phyloP scores from a whole-genome alignment of 2,797 vertebrate species.

The Neostethus bicornis region DNA sequence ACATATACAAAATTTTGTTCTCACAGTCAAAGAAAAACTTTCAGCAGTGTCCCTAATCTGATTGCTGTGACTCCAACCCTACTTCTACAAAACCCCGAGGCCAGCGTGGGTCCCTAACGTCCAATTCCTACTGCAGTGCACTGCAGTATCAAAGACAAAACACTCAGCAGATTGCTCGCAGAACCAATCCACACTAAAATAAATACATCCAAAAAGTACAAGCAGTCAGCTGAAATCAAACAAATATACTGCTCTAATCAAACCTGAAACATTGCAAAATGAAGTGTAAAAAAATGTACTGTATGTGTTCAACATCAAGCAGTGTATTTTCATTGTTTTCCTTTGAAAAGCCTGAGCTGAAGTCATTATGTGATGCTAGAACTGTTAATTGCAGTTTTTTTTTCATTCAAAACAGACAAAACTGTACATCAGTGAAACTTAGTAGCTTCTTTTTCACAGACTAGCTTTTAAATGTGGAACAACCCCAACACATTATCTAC shows the following conservation, averaged over 20 bases:
- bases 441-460: too few species aligned
- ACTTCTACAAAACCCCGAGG: slow-evolving; percentile 46
- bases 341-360: too few species aligned
- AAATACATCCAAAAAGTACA: neutral
- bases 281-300: too few species aligned
- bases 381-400: too few species aligned
- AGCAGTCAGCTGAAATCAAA: slow-evolving; percentile 18
- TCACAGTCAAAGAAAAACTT: slow-evolving; percentile 1
- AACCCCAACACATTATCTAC: too few species aligned
- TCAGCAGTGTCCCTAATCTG: slow-evolving; percentile 13
- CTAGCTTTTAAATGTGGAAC: too few species aligned
- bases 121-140: slow-evolving; percentile 66
- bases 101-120: slow-evolving; percentile 52
- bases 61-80: slow-evolving; percentile 29
- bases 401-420: too few species aligned
- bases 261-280: too few species aligned
- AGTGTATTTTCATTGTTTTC: too few species aligned
- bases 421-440: too few species aligned
- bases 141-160: slow-evolving; percentile 54
- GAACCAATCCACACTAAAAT: slow-evolving; percentile 6
- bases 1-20: slow-evolving; percentile 4
- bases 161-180: slow-evolving; percentile 51
- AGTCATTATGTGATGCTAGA: too few species aligned
- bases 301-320: too few species aligned
- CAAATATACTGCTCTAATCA: slow-evolving; percentile 4